Base-by-base conservation (phyloP, 2,113 vertebrate genomes). In the Pangasianodon hypophthalmus region DNA sequence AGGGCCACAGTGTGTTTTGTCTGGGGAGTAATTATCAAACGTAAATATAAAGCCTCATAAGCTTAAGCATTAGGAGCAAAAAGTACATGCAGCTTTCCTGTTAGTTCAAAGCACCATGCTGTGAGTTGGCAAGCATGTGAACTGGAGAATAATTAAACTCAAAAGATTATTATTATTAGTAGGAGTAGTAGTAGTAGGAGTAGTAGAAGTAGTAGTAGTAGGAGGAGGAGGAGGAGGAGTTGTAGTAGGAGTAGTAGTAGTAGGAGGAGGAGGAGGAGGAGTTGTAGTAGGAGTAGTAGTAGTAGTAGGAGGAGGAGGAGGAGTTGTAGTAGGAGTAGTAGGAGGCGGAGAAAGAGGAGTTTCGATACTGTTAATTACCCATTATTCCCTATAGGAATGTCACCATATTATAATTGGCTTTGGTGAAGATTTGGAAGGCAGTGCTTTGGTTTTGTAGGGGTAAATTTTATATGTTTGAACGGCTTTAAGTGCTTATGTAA, bases 1-100 rank as follows among this genome's bases (percentile, higher is more conserved):
- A 41, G 82, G 37, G n/a, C 82, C 10, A 26, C 56, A 44, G 82
- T 60, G 82, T 84, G 82, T 84, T 84, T 62, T 84, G 37, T 84
- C 82, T 62, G 37, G 56, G 1, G 37, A 14, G 32, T 62, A 60
- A 26, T 84, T 44, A 44, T 84, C 82, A 58, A 29, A 62, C 37
- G n/a, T 84, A 60, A 84, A 21, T 44, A 60, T 84, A 84, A 84
- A 84, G 54, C 82, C 54, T 26, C 0, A 37, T 44, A 44, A 84
- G 82, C 54, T 62, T 84, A 84, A 56, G 80, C 52, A 37, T 82
- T 32, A 82, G n/a, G 52, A 82, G 6, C 52, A 82, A 21, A 60
- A 60, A 60, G 56, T 62, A 44, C 82, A 26, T 3, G 11, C 56
- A 62, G 56, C 32, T 84, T 44, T 84, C 21, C 21, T 62, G 37